Percentiles rank a stretch among this genome's conserved stretches.
phyloP scores from a whole-genome alignment of 2,113 vertebrate species.

The Cyprinodon brontotheroides region DNA sequence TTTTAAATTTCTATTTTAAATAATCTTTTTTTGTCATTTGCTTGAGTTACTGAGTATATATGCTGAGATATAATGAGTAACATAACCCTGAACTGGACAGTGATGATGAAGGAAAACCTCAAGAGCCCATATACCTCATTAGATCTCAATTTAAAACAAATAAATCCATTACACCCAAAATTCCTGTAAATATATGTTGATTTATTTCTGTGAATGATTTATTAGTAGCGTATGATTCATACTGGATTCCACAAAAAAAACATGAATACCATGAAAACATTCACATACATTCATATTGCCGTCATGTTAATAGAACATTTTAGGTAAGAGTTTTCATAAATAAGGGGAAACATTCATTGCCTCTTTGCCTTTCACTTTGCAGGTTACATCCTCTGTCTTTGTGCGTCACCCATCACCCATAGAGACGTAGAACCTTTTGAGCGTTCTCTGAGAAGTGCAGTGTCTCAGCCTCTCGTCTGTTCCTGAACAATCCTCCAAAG shows the following conservation, averaged over 20 bases:
- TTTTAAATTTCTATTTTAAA: too few relatives aligned
- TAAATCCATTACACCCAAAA: not conserved
- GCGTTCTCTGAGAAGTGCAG: conserved; percentile 36
- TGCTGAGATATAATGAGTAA: not conserved
- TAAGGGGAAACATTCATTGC: conserved; percentile 24
- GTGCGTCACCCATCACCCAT: not conserved
- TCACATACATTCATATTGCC: conserved; percentile 23
- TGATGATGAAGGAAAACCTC: not conserved
- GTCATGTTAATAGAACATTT: not conserved
- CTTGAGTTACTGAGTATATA: not conserved
- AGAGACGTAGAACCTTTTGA: conserved; percentile 4
- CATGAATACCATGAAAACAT: conserved; percentile 24
- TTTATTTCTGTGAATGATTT: conserved; percentile 3
- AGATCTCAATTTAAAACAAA: too few relatives aligned
- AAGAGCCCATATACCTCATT: not conserved
- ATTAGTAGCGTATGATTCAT: conserved; percentile 8
- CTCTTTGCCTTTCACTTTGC: not conserved
- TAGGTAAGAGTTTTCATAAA: conserved; percentile 19
- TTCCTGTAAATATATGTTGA: not conserved
- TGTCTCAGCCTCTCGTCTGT: conserved; percentile 34
- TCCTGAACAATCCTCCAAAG: not conserved
- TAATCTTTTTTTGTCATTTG: not conserved
- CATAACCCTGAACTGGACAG: not conserved
- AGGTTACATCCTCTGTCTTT: not conserved
- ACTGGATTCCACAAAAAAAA: conserved; percentile 46